Base-by-base conservation (phyloP, 2,888 invertebrate species). In the Limnephilus rhombicus region DNA sequence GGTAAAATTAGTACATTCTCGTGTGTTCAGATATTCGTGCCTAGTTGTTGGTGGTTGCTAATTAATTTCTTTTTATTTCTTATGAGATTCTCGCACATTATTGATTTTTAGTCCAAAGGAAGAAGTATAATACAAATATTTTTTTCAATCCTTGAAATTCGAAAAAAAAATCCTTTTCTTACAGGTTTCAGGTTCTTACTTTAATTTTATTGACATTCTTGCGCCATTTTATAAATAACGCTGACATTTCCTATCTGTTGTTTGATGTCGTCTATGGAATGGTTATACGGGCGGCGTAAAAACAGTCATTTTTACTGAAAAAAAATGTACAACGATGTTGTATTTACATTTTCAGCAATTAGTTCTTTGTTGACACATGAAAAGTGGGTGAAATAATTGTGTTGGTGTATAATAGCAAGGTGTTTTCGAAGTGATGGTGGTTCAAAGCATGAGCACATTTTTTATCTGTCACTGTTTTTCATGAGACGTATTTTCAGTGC, bases 401-500 rank as follows among this genome's bases (percentile, higher is more conserved):
- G 91, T 45, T 86, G 24, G 80, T 82, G 37, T 29, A 87, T 49
- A 41, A 53, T 45, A 68, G 29, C 37, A 45, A 68, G 81, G 53
- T 88, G 81, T 80, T 81, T n/a, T 88, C 11, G 80, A 37, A 29
- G 80, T 82, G 34, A 81, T 81, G 45, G 88, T 89, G 88, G 31
- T 89, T 91, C 68, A 49, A 89, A 80, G 89, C 88, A 89, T 81
- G 90, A 90, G 92, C 92, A 92, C 92, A 91, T 92, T 92, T 92
- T 91, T 92, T 92, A 92, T 91, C 92, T 92, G 92, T 92, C 92
- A 92, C 90, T 91, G 88, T 88, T 90, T 92, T 91, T 91, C 91
- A 45, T 87, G 82, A 92, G 92, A 92, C 92, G 92, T 92, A 92
- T 91, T 92, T 91, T 92, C 90, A 90, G 90, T 92, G 91, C 91